Evolutionary conservation across 2,113 vertebrate genomes (phyloP), one percentile per base, ranked within the genome.

Genomic region (Caracal caracal): DNA sequence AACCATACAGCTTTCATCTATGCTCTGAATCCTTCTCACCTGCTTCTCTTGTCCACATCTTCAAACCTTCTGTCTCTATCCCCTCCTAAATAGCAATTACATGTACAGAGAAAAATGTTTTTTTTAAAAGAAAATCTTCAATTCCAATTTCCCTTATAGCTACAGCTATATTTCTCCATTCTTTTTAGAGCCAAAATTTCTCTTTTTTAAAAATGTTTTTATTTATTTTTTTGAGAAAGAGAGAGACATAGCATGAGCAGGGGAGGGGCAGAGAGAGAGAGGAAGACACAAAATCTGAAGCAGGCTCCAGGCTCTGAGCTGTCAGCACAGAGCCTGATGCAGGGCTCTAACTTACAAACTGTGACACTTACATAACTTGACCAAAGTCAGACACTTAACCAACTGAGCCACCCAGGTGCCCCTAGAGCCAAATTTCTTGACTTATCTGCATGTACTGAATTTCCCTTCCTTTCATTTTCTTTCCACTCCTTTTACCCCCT

Each of bases 101-200:
- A 22, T 22, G 20, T 59, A 65, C 47, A 51, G 26, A 37, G 20
- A 53, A 12, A 22, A 49, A 47, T 3, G 3, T 82, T 47, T 70
- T 82, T 78, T 63, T 59, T 17, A 19, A 79, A 96, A 78, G 43
- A 49, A 70, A 85, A 79, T 47, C 90, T 95, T 95, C 90, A 24
- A 76, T 88, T 93, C 75, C 75, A 81, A n/a, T 85, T 65, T 76
- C 79, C 16, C 66, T 93, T 93, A 65, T 93, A 68, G 86, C 33
- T 6, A 20, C 35, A 56, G 75, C 2, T 71, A 13, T 63, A 15
- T 61, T 26, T 24, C 37, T 20, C 28, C 22, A 47, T n/a, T 59
- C 43, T 51, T 53, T 56, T 11, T 51, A 78, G 49, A 91, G 61
- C 11, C 51, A 30, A 35, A 40, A 22, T 71, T 30, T 20, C 19